A percentile compares a stretch with the other conserved stretches of the same genome.
phyloP scores from a whole-genome alignment of 2,888 invertebrate genomes.

The Eugnorisma glareosa region DNA sequence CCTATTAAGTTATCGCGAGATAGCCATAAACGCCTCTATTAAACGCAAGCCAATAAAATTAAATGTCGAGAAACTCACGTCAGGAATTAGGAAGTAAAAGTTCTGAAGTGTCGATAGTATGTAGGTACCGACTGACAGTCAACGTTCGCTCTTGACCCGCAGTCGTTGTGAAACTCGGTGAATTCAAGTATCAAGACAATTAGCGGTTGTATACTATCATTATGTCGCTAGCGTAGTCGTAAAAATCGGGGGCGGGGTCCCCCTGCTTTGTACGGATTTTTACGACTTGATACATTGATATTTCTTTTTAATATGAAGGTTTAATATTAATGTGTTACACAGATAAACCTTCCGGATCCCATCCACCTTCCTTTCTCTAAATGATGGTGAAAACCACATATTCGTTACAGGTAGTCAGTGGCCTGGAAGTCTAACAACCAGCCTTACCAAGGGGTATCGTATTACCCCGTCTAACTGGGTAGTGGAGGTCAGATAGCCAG shows the following conservation, averaged over 20 bases:
- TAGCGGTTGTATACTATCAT: slow-evolving; percentile 34
- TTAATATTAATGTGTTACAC: neutral
- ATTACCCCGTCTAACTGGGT: too few species aligned
- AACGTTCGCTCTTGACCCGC: slow-evolving; percentile 59
- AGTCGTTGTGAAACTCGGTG: slow-evolving; percentile 32
- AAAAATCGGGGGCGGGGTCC: too few species aligned
- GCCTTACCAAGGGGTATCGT: too few species aligned
- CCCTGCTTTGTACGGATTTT: neutral
- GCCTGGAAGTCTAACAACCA: too few species aligned
- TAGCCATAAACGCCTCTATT: slow-evolving; percentile 14
- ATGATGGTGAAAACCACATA: neutral
- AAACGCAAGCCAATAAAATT: slow-evolving; percentile 41
- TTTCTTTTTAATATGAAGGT: neutral
- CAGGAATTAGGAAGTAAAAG: slow-evolving; percentile 62
- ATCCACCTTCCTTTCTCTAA: too few species aligned
- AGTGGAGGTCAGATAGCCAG: too few species aligned
- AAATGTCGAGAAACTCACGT: slow-evolving; percentile 39
- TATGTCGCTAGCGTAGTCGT: too few species aligned
- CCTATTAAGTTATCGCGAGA: slow-evolving; percentile 12
- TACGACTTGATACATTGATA: neutral
- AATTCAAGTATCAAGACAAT: slow-evolving; percentile 38
- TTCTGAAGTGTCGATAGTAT: slow-evolving; percentile 17
- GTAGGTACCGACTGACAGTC: slow-evolving; percentile 10
- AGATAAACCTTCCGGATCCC: neutral
- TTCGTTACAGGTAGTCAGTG: too few species aligned